These are phyloP conservation scores for Chloromyia formosa DNA, from an alignment of 2,888 invertebrate genomes.

Conservation along the genomic window DNA sequence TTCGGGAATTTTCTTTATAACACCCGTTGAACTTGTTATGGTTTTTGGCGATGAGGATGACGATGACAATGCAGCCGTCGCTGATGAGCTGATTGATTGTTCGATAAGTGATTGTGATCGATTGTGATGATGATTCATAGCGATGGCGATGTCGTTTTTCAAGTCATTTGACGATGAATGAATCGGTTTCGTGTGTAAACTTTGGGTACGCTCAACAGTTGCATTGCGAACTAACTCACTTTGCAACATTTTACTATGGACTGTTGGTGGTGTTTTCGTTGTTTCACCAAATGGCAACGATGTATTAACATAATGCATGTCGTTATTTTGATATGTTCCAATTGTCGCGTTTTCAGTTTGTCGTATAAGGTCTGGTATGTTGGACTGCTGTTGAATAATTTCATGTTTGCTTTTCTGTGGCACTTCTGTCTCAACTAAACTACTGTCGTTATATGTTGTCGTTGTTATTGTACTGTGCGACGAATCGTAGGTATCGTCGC, in stretches of 20 bases:
- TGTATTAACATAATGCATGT: constrained; percentile 61
- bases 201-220: constrained; percentile 51
- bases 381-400: neutral
- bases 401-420: constrained; percentile 22
- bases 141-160: constrained; percentile 24
- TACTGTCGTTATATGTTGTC: constrained; percentile 1
- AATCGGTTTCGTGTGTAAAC: constrained; percentile 34
- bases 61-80: constrained; percentile 47
- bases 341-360: constrained; percentile 48
- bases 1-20: constrained; percentile 63
- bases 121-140: constrained; percentile 35
- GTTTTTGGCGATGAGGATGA: constrained; percentile 44
- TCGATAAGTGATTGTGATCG: constrained; percentile 49
- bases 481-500: constrained; percentile 36
- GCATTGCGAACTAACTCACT: neutral
- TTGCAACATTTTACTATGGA: neutral
- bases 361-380: constrained; percentile 40
- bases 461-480: constrained; percentile 14
- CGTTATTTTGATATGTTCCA: constrained; percentile 54
- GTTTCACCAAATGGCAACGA: constrained; percentile 51
- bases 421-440: neutral
- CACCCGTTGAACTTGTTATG: constrained; percentile 52
- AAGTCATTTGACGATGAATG: constrained; percentile 1
- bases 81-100: constrained; percentile 44
- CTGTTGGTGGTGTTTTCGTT: neutral